These are phyloP conservation scores for Heliconius congener DNA, from an alignment of 1,140 invertebrate genomes.

Conservation along the genomic window DNA sequence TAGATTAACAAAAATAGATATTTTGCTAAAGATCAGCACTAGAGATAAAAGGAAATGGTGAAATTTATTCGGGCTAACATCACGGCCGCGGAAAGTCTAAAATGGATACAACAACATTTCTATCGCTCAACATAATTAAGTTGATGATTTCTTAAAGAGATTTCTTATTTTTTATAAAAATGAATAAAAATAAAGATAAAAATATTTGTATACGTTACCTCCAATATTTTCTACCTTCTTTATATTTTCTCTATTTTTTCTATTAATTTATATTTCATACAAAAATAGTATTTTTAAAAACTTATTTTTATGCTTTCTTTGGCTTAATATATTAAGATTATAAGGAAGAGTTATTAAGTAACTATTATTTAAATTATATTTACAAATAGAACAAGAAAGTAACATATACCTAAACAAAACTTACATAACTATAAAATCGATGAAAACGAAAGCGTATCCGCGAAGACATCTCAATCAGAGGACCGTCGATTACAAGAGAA, in stretches of 20 bases:
- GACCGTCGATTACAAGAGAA: conserved; percentile 24
- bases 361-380: background rate
- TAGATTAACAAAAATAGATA: too few relatives aligned
- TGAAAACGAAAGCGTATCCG: conserved; percentile 22
- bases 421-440: conserved; percentile 20
- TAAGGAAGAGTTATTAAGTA: too few relatives aligned
- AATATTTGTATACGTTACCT: too few relatives aligned
- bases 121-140: background rate
- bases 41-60: background rate
- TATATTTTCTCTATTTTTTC: too few relatives aligned
- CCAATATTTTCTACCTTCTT: too few relatives aligned
- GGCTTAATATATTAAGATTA: too few relatives aligned
- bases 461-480: conserved; percentile 22
- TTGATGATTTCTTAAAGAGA: background rate
- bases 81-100: background rate
- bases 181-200: too few relatives aligned
- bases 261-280: too few relatives aligned
- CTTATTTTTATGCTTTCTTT: too few relatives aligned
- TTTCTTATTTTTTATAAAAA: background rate
- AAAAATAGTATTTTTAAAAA: too few relatives aligned
- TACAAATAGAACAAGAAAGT: background rate
- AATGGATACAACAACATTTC: background rate
- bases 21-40: background rate
- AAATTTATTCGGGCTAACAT: background rate
- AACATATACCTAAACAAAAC: background rate